phyloP scores from a whole-genome alignment of 2,113 vertebrate species.

The Notiomystis cincta region DNA sequence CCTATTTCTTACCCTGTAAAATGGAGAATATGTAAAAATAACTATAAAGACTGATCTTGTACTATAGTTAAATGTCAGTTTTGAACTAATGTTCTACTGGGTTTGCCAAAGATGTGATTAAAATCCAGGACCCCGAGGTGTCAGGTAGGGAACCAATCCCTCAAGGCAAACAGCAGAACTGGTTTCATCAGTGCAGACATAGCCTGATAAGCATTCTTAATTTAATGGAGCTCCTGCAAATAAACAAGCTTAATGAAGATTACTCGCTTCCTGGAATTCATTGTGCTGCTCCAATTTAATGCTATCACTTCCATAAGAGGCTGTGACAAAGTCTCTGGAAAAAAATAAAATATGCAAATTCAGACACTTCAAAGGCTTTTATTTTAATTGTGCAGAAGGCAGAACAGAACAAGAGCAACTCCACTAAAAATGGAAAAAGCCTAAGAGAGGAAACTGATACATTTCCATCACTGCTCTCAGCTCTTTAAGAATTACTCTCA shows the following conservation, averaged over 20 bases:
- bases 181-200: not conserved
- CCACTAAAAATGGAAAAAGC: conserved; percentile 40
- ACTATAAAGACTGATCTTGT: not conserved
- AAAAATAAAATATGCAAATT: conserved; percentile 64
- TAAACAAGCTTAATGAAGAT: conserved; percentile 65
- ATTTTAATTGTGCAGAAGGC: conserved; percentile 62
- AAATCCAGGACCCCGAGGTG: not conserved
- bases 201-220: conserved; percentile 50
- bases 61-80: not conserved
- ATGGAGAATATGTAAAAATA: not conserved
- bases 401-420: conserved; percentile 50
- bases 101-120: not conserved
- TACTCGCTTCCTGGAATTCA: conserved; percentile 55
- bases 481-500: not conserved
- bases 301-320: conserved; percentile 53
- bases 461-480: not conserved
- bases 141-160: not conserved
- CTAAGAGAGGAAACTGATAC: not conserved
- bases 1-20: not conserved
- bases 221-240: conserved; percentile 61
- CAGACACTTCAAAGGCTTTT: conserved; percentile 60
- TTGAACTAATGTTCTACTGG: not conserved
- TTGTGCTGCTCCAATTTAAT: conserved; percentile 47
- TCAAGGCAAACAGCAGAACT: not conserved
- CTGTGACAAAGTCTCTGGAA: conserved; percentile 42